phyloP scores from a whole-genome alignment of 2,888 invertebrate genomes.

The Polylopha cassiicola region DNA sequence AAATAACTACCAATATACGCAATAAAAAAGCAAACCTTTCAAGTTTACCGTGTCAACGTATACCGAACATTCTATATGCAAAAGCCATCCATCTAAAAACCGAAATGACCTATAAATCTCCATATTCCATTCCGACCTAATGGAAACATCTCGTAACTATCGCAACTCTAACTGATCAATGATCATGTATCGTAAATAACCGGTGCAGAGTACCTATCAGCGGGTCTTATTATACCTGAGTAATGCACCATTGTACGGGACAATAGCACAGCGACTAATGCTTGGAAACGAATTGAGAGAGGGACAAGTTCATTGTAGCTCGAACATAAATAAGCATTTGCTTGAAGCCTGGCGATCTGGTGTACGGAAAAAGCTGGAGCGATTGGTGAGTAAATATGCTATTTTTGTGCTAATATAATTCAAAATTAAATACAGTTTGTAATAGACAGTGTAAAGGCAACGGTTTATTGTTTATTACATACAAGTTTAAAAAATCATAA shows the following conservation, averaged over 20 bases:
- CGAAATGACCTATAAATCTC: too few species aligned
- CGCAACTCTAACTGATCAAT: conserved; percentile 12
- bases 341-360: conserved; percentile 39
- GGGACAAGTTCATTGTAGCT: conserved; percentile 65
- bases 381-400: conserved; percentile 12
- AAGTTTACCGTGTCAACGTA: too few species aligned
- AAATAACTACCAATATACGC: too few species aligned
- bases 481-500: too few species aligned
- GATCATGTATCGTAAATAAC: conserved; percentile 31
- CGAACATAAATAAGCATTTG: conserved; percentile 71
- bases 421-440: too few species aligned
- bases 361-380: conserved; percentile 32
- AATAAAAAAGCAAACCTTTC: too few species aligned
- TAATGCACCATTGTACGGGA: conserved; percentile 47
- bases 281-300: conserved; percentile 63
- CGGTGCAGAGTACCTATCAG: conserved; percentile 43
- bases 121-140: too few species aligned
- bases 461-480: too few species aligned
- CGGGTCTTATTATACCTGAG: conserved; percentile 50
- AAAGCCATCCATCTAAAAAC: too few species aligned
- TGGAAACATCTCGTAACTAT: too few species aligned
- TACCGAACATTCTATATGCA: too few species aligned
- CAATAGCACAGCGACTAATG: conserved; percentile 58
- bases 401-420: conserved; percentile 28
- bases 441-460: too few species aligned